A percentile compares a stretch with the other conserved stretches of the same genome.
phyloP scores from a whole-genome alignment of 2,888 invertebrate genomes.

The Cancer borealis region DNA sequence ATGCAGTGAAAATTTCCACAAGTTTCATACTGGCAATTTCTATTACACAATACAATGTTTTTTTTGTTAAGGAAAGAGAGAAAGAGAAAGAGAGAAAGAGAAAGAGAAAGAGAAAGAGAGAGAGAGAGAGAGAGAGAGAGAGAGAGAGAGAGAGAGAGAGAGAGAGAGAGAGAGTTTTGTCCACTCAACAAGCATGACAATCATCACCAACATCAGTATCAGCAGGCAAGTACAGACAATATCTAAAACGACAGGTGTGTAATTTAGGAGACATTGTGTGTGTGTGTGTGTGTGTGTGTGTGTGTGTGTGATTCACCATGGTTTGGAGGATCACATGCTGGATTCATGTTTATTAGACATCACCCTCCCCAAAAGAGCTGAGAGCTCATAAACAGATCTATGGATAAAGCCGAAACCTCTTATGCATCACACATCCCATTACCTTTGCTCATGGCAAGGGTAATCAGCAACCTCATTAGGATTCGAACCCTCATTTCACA shows the following conservation, averaged over 20 bases:
- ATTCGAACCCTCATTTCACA: no score
- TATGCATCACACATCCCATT: no score
- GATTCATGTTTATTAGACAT: no score
- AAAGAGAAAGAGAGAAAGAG: conserved; percentile 11
- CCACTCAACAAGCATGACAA: background rate
- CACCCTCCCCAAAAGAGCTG: no score
- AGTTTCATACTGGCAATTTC: background rate
- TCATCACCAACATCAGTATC: background rate
- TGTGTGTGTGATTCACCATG: background rate
- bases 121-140: background rate
- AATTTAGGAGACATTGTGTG: background rate
- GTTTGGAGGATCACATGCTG: no score
- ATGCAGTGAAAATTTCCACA: background rate
- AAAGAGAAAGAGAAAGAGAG: conserved; percentile 15
- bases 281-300: conserved; percentile 44
- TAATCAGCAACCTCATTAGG: no score
- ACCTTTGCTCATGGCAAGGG: no score
- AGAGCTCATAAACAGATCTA: no score
- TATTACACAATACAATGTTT: background rate
- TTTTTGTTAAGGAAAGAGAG: background rate
- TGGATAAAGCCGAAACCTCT: no score
- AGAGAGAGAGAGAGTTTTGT: background rate
- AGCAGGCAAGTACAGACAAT: conserved; percentile 3
- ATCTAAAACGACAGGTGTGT: background rate
- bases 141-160: conserved; percentile 43